phyloP scores from a whole-genome alignment of 1,140 invertebrate species.

The Heliconius hermathena region DNA sequence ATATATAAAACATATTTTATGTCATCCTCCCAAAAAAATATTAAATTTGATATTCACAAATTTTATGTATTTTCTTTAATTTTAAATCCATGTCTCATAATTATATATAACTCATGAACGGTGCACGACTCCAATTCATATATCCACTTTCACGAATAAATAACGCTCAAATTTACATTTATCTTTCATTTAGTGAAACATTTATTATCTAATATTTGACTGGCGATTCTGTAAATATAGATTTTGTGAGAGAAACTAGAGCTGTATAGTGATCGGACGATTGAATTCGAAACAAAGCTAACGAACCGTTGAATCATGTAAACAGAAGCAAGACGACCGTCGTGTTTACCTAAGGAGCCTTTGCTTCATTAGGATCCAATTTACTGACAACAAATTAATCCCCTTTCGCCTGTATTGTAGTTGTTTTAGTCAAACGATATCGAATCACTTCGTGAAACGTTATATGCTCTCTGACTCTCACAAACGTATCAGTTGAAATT shows the following conservation, averaged over 20 bases:
- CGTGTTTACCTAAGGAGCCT: slow-evolving; percentile 80
- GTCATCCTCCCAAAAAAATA: too few relatives aligned
- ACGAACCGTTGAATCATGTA: slow-evolving; percentile 79
- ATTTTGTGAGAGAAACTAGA: slow-evolving; percentile 38
- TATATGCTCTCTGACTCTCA: slow-evolving; percentile 10
- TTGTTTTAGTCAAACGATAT: slow-evolving; percentile 47
- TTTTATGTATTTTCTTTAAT: too few relatives aligned
- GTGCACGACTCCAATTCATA: too few relatives aligned
- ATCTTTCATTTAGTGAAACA: neutral
- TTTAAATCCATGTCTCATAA: too few relatives aligned
- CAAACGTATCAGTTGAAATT: neutral
- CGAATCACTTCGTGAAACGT: slow-evolving; percentile 38
- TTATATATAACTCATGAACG: too few relatives aligned
- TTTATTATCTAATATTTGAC: neutral
- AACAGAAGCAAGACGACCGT: slow-evolving; percentile 78
- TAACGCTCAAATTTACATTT: too few relatives aligned
- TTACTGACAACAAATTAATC: slow-evolving; percentile 80
- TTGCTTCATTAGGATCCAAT: slow-evolving; percentile 81
- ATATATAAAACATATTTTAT: too few relatives aligned
- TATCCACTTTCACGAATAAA: too few relatives aligned
- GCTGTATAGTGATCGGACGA: slow-evolving; percentile 65
- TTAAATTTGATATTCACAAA: too few relatives aligned
- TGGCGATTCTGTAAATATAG: slow-evolving; percentile 19
- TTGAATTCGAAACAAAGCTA: slow-evolving; percentile 80
- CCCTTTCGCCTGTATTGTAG: slow-evolving; percentile 58